Percentiles rank a stretch among this genome's conserved stretches.
phyloP scores from a whole-genome alignment of 1,140 invertebrate species.

The Charaxes varanes region DNA sequence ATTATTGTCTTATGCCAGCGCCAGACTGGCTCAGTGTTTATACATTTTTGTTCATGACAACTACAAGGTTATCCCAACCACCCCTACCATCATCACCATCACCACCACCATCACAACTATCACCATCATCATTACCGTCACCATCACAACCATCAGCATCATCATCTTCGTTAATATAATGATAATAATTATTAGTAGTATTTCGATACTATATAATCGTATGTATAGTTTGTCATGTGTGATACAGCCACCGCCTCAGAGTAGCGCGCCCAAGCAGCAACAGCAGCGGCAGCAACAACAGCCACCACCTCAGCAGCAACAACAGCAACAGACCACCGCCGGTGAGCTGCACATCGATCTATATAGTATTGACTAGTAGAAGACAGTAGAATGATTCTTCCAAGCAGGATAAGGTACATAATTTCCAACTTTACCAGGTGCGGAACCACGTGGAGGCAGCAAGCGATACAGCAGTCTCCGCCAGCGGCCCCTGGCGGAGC shows the following conservation, averaged over 20 bases:
- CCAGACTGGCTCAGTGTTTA: too few species aligned
- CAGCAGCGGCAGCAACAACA: conserved; percentile 21
- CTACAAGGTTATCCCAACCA: too few species aligned
- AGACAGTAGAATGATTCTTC: neutral
- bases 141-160: too few species aligned
- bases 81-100: neutral
- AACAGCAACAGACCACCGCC: conserved; percentile 8
- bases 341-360: conserved; percentile 14
- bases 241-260: conserved; percentile 26
- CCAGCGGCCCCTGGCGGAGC: conserved; percentile 63
- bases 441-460: conserved; percentile 62
- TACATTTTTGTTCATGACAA: too few species aligned
- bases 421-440: conserved; percentile 16
- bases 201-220: conserved; percentile 24
- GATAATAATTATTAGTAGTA: neutral
- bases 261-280: conserved; percentile 13
- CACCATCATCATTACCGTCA: too few species aligned
- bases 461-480: conserved; percentile 74
- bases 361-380: neutral
- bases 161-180: neutral
- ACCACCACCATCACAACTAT: too few species aligned
- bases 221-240: conserved; percentile 22
- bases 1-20: too few species aligned
- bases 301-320: conserved; percentile 11
- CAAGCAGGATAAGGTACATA: neutral